phyloP scores from a whole-genome alignment of 2,888 invertebrate genomes.

The Nowickia ferox region DNA sequence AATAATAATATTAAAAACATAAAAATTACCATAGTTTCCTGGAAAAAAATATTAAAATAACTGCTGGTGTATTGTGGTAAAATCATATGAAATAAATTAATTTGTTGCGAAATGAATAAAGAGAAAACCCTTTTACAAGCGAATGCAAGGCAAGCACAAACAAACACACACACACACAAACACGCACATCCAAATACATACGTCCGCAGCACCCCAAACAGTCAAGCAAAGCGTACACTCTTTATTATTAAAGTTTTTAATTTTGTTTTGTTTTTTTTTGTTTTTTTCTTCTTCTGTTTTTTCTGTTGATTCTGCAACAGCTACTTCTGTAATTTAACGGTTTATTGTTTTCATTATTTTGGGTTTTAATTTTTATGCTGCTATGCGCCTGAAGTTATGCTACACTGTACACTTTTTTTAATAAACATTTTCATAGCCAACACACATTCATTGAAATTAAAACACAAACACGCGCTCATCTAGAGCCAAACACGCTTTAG shows the following conservation, averaged over 20 bases:
- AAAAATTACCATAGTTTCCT: slow-evolving; percentile 47
- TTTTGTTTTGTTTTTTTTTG: slow-evolving; percentile 48
- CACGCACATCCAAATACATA: slow-evolving; percentile 13
- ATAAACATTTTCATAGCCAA: slow-evolving; percentile 40
- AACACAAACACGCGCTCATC: not conserved
- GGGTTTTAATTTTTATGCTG: slow-evolving; percentile 66
- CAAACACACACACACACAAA: slow-evolving; percentile 13
- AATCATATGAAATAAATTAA: slow-evolving; percentile 55
- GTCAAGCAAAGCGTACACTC: slow-evolving; percentile 21
- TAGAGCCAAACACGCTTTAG: not conserved
- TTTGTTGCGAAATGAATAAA: slow-evolving; percentile 28
- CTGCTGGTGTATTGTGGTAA: slow-evolving; percentile 29
- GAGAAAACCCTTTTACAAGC: slow-evolving; percentile 34
- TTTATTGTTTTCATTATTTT: slow-evolving; percentile 72
- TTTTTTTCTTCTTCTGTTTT: not conserved
- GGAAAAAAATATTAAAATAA: slow-evolving; percentile 37
- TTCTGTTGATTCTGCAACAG: slow-evolving; percentile 45
- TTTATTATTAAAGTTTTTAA: slow-evolving; percentile 67
- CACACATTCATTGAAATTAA: slow-evolving; percentile 3
- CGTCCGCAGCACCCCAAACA: slow-evolving; percentile 23
- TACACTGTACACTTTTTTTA: slow-evolving; percentile 31
- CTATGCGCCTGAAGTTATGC: slow-evolving; percentile 68
- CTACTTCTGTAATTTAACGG: slow-evolving; percentile 71
- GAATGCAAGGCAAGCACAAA: slow-evolving; percentile 39
- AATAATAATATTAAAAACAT: slow-evolving; percentile 16